Evolutionary conservation across 2,113 vertebrate genomes (phyloP), one percentile per base, ranked within the genome.

Genomic region (Gallinago undulata): DNA sequence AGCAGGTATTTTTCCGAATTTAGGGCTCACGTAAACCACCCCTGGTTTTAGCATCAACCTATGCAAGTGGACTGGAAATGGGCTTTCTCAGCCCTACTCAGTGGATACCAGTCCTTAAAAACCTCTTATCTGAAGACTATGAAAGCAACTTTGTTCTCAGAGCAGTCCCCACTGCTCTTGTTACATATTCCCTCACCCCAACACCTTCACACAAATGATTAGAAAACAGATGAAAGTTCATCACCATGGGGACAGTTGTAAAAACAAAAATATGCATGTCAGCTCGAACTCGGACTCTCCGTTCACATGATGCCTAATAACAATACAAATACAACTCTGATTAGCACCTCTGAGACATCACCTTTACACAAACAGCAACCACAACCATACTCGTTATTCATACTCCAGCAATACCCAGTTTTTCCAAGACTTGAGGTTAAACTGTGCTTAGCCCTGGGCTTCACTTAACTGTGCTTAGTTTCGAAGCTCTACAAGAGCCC

Each of bases 261-360:
- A 28, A 80, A 7, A 27, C 0, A 1, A 73, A 68, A 67, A 60
- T 9, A 55, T 0, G 1, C 21, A 47, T 0, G 3, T 30, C 45
- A 68, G 33, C 53, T 75, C 47, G 6, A 67, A 63, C 22, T 89
- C 33, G 62, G 24, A 12, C n/a, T 74, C 27, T 63, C 31, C 2
- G 1, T 64, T 62, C 55, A 48, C 63, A 35, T 1, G 1, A 60
- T 48, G 30, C 19, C 30, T 37, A 64, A 23, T 10, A 85, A 68
- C 31, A 92, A 33, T 6, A 35, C 13, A 91, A 84, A 70, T 22
- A 64, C 43, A 64, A 80, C 41, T 31, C 48, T 87, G 69, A 51
- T 17, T 10, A 50, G 31, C 22, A 75, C 19, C 41, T 81, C 55
- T 7, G 37, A 85, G 47, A 57, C 51, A 64, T n/a, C 28, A 68